A percentile compares a stretch with the other conserved stretches of the same genome.
phyloP scores from a whole-genome alignment of 2,888 invertebrate genomes.

The Lasioglossum villosulum region DNA sequence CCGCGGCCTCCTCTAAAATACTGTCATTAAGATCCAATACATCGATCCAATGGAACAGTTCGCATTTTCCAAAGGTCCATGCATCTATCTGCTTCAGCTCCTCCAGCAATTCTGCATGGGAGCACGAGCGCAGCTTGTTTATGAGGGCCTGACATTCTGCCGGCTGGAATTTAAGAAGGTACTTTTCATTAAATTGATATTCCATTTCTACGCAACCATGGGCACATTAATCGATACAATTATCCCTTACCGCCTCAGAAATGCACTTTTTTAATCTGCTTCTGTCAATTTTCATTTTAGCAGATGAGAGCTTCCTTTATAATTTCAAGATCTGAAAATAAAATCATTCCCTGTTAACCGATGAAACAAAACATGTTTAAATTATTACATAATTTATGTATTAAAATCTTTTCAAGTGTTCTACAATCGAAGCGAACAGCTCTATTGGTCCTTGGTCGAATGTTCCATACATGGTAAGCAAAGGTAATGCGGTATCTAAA shows the following conservation, averaged over 20 bases:
- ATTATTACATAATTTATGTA: neutral
- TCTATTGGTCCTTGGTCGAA: neutral
- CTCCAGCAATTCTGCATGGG: conserved; percentile 88
- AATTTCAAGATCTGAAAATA: conserved; percentile 76
- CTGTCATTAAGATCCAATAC: conserved; percentile 91
- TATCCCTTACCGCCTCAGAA: conserved; percentile 89
- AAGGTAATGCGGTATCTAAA: neutral
- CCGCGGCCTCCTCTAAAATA: conserved; percentile 91
- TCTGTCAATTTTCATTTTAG: conserved; percentile 92
- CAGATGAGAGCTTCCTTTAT: conserved; percentile 51
- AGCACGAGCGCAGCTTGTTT: conserved; percentile 89
- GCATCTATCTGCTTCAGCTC: conserved; percentile 91
- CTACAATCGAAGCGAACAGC: neutral
- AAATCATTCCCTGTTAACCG: conserved; percentile 9
- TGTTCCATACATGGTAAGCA: conserved; percentile 16
- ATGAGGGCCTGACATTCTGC: conserved; percentile 92
- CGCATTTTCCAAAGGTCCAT: conserved; percentile 95
- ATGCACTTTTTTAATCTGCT: conserved; percentile 93
- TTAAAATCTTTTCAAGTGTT: neutral
- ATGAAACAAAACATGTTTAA: neutral
- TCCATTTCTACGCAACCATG: neutral
- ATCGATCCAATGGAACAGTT: conserved; percentile 94
- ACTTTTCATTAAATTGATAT: neutral
- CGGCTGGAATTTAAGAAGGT: conserved; percentile 84
- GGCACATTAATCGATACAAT: neutral